Base-by-base conservation (phyloP, 1,140 invertebrate species). In the Vanessa atalanta region DNA sequence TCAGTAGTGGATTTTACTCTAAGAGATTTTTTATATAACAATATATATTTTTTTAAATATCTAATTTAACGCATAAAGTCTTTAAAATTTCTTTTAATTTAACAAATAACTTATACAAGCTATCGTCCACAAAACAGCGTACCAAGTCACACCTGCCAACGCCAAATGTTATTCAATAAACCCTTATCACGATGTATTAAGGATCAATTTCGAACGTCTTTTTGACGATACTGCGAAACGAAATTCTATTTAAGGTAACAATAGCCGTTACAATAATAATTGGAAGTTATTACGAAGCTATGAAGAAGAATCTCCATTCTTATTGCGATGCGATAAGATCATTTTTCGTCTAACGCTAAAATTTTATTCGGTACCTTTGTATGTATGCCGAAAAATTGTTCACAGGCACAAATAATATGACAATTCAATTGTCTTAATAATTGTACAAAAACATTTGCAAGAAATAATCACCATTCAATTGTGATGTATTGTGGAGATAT, bases 391-490 rank as follows among this genome's bases (percentile, higher is more conserved):
- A 61, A 61, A 31, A 37, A 61, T 61, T 61, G 8, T 37, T 61
- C 23, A 61, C 57, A 47, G 16, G 61, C 57, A 63, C 67, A 16
- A 48, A 70, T 31, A 63, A 20, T 63, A 70, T 70, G 55, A 26
- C 43, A 47, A 15, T 20, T 69, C 57, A 50, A 70, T 70, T 70
- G 47, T 70, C 20, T 70, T 26, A 48, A 50, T 63, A 51, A 43
- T 70, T 23, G 15, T 51, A 69, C 16, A 69, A 60, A 43, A 69
- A 61, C 43, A 47, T 57, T 57, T 12, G 31, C 20, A 26, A 51
- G 55, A 23, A 23, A 12, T 26, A 23, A 57, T 57, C 12, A 26
- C 23, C 12, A 57, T 57, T 50, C 9, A 53, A 8, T 23, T 12
- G 20, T 12, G 20, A 26, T 4, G 16, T 57, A 57, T 57, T 23